A percentile compares a stretch with the other conserved stretches of the same genome.
phyloP scores from a whole-genome alignment of 1,140 invertebrate species.

The Brachionus asplanchnoidis region DNA sequence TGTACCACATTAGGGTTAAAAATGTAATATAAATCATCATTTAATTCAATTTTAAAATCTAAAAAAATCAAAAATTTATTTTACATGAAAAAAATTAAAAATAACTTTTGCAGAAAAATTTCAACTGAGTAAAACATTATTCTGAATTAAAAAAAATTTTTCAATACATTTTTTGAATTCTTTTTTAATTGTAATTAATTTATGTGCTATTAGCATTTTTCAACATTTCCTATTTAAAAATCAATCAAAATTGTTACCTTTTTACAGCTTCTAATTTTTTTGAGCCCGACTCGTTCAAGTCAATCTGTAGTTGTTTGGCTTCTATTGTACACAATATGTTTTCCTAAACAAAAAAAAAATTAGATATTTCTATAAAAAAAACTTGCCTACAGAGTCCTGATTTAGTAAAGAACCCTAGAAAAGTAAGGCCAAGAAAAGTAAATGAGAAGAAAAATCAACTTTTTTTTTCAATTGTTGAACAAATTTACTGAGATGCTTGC shows the following conservation, averaged over 20 bases:
- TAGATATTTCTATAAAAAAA: not conserved
- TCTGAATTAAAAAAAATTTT: too few species aligned
- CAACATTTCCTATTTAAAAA: not conserved
- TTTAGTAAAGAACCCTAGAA: not conserved
- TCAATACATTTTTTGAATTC: too few species aligned
- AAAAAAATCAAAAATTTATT: too few species aligned
- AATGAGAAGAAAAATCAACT: slow-evolving; percentile 8
- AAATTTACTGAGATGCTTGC: not conserved
- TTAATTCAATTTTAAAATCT: too few species aligned
- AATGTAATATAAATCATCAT: too few species aligned
- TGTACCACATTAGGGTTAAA: too few species aligned
- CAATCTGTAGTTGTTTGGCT: slow-evolving; percentile 34
- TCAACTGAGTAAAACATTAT: too few species aligned
- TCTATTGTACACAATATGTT: slow-evolving; percentile 40
- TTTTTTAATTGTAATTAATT: too few species aligned
- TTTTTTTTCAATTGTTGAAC: slow-evolving; percentile 25
- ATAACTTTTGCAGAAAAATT: too few species aligned
- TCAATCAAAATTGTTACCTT: not conserved
- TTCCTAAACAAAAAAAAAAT: not conserved
- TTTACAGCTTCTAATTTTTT: slow-evolving; percentile 66
- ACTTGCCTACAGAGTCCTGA: not conserved
- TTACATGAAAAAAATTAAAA: too few species aligned
- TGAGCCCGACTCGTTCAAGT: slow-evolving; percentile 27
- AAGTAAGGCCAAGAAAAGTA: not conserved
- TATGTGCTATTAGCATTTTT: too few species aligned